Percentiles rank a stretch among this genome's conserved stretches.
phyloP scores from a whole-genome alignment of 92 coral and sea anemone genomes.

The Blastomussa wellsi region DNA sequence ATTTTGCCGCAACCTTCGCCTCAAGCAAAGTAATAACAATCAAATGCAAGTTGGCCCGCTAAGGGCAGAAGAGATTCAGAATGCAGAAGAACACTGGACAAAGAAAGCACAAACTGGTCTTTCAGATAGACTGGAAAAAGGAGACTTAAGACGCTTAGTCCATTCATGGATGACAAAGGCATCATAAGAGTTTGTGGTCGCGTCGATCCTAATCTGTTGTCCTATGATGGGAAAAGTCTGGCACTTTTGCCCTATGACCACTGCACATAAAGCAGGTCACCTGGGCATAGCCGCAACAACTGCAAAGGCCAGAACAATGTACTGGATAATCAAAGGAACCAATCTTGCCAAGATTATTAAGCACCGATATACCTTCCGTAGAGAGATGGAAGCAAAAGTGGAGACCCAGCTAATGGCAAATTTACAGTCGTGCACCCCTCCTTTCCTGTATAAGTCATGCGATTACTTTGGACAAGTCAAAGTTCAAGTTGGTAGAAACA shows the following conservation, averaged over 20 bases:
- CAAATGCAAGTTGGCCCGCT: slow-evolving; percentile 27
- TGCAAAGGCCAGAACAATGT: slow-evolving; percentile 50
- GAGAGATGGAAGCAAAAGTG: too few relatives aligned
- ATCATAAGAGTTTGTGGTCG: slow-evolving; percentile 69
- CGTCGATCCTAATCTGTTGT: slow-evolving; percentile 56
- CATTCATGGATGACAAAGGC: slow-evolving; percentile 54
- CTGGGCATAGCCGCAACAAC: slow-evolving; percentile 58
- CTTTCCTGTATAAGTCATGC: slow-evolving; percentile 44
- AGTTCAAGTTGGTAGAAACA: slow-evolving; percentile 60
- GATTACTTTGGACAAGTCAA: slow-evolving; percentile 59
- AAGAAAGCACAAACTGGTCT: slow-evolving; percentile 45
- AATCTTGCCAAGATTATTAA: slow-evolving; percentile 47
- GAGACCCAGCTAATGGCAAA: too few relatives aligned
- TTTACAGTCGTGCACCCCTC: slow-evolving; percentile 46
- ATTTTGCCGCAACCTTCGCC: background rate
- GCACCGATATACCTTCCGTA: slow-evolving; percentile 33
- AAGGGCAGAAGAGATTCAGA: slow-evolving; percentile 35
- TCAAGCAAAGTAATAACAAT: background rate
- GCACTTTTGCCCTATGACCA: slow-evolving; percentile 53
- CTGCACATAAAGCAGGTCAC: slow-evolving; percentile 57
- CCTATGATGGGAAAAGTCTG: slow-evolving; percentile 50
- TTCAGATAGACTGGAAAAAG: slow-evolving; percentile 31
- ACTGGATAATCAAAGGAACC: slow-evolving; percentile 56
- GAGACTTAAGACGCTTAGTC: slow-evolving; percentile 46
- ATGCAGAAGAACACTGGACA: slow-evolving; percentile 53